Percentiles rank a stretch among this genome's conserved stretches.
phyloP scores from a whole-genome alignment of 2,113 vertebrate species.

The Lipotes vexillifer region DNA sequence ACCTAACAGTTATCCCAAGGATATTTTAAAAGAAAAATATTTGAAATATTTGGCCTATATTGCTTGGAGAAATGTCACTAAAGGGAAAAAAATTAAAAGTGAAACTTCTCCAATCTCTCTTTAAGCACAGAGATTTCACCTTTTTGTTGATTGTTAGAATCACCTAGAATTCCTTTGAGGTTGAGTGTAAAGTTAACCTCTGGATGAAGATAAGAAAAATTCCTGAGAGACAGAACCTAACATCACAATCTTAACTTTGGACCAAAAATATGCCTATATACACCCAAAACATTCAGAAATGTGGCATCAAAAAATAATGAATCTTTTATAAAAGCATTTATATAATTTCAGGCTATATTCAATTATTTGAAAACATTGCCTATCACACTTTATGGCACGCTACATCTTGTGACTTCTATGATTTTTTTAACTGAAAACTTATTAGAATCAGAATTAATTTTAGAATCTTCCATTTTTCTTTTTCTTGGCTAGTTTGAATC shows the following conservation, averaged over 20 bases:
- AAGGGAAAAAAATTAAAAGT: neutral
- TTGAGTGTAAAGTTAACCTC: neutral
- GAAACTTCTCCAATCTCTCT: neutral
- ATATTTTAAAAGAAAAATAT: conserved; percentile 1
- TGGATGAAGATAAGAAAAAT: neutral
- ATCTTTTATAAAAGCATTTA: neutral
- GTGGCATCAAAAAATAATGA: neutral
- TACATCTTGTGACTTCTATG: neutral
- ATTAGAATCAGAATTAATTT: neutral
- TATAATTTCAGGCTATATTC: neutral
- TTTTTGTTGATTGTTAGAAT: neutral
- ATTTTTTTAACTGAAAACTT: neutral
- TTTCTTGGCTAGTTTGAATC: neutral
- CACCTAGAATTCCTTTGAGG: neutral
- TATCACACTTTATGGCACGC: neutral
- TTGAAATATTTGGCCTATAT: neutral
- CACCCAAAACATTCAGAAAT: neutral
- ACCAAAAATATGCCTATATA: neutral
- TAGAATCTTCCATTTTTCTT: neutral
- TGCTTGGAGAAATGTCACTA: neutral
- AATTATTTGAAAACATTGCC: neutral
- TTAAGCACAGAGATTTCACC: neutral
- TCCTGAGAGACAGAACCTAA: neutral
- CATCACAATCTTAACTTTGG: neutral
- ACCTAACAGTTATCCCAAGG: neutral